Evolutionary conservation across 1,140 invertebrate species (phyloP).

Genomic region (Whitmania pigra): DNA sequence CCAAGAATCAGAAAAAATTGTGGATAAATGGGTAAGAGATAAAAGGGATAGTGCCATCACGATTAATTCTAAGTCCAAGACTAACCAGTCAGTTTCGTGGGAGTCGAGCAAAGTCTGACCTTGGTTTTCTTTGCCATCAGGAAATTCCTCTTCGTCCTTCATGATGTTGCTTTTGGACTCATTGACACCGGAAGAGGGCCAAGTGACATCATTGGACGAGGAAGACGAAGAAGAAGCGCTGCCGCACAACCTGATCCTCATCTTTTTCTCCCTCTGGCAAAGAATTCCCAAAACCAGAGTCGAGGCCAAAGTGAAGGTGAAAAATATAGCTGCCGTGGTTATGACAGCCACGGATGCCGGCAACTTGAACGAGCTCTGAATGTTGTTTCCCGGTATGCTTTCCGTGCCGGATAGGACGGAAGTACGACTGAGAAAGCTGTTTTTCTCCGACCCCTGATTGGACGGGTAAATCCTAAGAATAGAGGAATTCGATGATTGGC

Average conservation of each 20-base stretch:
- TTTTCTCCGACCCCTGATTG: neutral
- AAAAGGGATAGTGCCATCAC: neutral
- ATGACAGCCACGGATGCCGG: neutral
- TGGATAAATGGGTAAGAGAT: neutral
- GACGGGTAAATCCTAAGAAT: constrained; percentile 10
- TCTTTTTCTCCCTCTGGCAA: constrained; percentile 1
- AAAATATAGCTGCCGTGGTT: neutral
- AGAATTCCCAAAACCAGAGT: neutral
- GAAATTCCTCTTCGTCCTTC: neutral
- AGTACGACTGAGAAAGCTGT: neutral
- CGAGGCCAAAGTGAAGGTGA: neutral
- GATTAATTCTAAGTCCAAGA: neutral
- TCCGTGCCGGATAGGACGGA: neutral
- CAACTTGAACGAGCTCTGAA: neutral
- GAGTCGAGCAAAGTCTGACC: neutral
- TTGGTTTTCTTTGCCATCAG: neutral
- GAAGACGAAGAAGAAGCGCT: neutral
- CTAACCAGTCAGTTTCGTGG: neutral
- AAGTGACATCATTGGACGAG: neutral
- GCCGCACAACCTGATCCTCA: neutral
- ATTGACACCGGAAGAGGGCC: neutral
- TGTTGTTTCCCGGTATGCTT: neutral
- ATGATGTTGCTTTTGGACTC: neutral
- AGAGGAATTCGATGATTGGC: neutral
- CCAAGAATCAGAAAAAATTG: neutral